phyloP scores from a whole-genome alignment of 2,888 invertebrate genomes.

The Sinodicranocentrus sp. region DNA sequence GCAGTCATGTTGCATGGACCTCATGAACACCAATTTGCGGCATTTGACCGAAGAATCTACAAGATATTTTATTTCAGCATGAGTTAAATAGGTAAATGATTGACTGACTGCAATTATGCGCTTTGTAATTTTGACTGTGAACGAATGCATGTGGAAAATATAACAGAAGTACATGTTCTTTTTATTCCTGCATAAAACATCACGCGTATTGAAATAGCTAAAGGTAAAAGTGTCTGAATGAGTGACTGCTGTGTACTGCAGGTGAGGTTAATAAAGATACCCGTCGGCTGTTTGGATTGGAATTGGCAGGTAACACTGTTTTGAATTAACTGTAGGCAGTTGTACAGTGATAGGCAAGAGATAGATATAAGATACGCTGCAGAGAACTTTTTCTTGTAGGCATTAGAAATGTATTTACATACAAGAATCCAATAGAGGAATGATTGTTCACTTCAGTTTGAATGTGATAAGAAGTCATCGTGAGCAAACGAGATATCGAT shows the following conservation, averaged over 20 bases:
- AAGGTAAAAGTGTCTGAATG: slow-evolving; percentile 61
- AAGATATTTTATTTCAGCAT: too few species aligned
- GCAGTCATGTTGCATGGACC: too few species aligned
- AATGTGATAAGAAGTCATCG: slow-evolving; percentile 35
- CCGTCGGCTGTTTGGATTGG: slow-evolving; percentile 62
- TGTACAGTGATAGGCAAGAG: slow-evolving; percentile 4
- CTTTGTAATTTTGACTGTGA: slow-evolving; percentile 12
- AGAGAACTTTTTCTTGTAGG: too few species aligned
- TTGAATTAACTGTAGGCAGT: slow-evolving; percentile 40
- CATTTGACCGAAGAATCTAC: too few species aligned
- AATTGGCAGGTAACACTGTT: slow-evolving; percentile 60
- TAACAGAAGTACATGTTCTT: too few species aligned
- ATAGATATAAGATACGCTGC: slow-evolving; percentile 32
- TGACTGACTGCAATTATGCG: slow-evolving; percentile 37
- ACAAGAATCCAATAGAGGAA: background rate
- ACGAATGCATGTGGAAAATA: too few species aligned
- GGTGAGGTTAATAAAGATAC: slow-evolving; percentile 59
- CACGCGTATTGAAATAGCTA: slow-evolving; percentile 3
- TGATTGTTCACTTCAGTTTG: slow-evolving; percentile 32
- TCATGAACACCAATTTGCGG: too few species aligned
- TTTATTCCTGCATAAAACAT: too few species aligned
- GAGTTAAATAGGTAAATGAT: slow-evolving; percentile 14
- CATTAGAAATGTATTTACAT: background rate
- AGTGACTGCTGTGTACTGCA: slow-evolving; percentile 60
- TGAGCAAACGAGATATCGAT: slow-evolving; percentile 58